Conservation (phyloP, 2,888 invertebrate genomes). For the Clunio marinus region DNA sequence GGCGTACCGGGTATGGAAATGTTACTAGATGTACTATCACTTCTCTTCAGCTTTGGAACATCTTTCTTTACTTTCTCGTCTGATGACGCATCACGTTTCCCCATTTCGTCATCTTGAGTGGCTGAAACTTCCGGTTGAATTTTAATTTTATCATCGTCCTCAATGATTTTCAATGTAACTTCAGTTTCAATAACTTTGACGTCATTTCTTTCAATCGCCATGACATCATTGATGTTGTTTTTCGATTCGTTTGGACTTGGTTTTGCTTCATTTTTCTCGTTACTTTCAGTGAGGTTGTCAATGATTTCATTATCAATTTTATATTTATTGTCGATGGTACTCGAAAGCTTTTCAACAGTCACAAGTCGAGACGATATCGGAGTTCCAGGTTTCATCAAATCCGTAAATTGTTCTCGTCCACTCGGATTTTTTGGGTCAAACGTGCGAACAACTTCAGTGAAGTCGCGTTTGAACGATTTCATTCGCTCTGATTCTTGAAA, state of each 20-base stretch:
- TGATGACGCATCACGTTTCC: no score
- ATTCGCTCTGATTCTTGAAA: slow-evolving; percentile 29
- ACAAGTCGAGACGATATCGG: slow-evolving; percentile 22
- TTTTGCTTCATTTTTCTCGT: slow-evolving; percentile 9
- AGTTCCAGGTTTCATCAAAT: neutral
- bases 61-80: no score
- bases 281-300: no score
- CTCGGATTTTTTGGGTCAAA: slow-evolving; percentile 12
- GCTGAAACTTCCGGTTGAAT: no score
- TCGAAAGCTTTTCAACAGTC: neutral
- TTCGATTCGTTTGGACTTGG: no score
- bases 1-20: slow-evolving; percentile 39
- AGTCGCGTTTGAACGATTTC: slow-evolving; percentile 25
- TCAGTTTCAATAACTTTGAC: neutral
- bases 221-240: no score
- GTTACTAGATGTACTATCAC: neutral
- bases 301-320: neutral
- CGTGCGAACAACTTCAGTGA: slow-evolving; percentile 28
- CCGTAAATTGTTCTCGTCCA: neutral
- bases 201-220: no score
- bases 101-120: neutral
- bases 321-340: neutral
- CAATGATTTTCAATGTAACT: neutral
- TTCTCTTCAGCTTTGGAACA: neutral
- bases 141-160: neutral